Percentiles rank a stretch among this genome's conserved stretches.
phyloP scores from a whole-genome alignment of 2,888 invertebrate species.

The Athripsodes cinereus region DNA sequence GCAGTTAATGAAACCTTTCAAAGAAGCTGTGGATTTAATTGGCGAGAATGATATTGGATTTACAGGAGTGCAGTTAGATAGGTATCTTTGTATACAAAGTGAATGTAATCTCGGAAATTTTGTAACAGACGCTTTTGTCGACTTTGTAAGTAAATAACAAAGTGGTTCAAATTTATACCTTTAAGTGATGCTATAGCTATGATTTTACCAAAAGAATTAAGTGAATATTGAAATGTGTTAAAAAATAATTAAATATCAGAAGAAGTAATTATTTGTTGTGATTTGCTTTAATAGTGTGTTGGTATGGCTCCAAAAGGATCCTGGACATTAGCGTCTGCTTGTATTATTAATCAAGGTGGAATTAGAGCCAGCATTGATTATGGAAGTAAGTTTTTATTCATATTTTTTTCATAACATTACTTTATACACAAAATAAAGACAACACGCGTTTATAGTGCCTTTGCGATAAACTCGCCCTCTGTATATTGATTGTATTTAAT shows the following conservation, averaged over 20 bases:
- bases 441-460: too few species aligned
- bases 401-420: too few species aligned
- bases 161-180: too few species aligned
- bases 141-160: constrained; percentile 46
- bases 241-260: too few species aligned
- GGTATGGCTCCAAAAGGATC: constrained; percentile 28
- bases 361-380: constrained; percentile 59
- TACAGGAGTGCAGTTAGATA: constrained; percentile 52
- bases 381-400: constrained; percentile 49
- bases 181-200: too few species aligned
- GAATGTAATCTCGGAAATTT: constrained; percentile 75
- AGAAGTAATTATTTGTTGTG: too few species aligned
- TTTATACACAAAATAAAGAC: too few species aligned
- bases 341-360: constrained; percentile 62
- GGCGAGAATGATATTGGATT: constrained; percentile 54
- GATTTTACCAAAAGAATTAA: too few species aligned
- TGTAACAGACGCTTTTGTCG: constrained; percentile 64
- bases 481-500: too few species aligned
- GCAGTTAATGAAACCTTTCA: constrained; percentile 54
- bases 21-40: constrained; percentile 47
- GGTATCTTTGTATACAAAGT: constrained; percentile 44
- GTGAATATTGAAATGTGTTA: too few species aligned
- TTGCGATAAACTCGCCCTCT: too few species aligned
- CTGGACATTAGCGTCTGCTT: constrained; percentile 65
- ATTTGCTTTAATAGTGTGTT: too few species aligned